Percentiles rank a stretch among this genome's conserved stretches.
Evolutionary conservation across 2,888 invertebrate genomes (phyloP).

Genomic region (Nomada flava): DNA sequence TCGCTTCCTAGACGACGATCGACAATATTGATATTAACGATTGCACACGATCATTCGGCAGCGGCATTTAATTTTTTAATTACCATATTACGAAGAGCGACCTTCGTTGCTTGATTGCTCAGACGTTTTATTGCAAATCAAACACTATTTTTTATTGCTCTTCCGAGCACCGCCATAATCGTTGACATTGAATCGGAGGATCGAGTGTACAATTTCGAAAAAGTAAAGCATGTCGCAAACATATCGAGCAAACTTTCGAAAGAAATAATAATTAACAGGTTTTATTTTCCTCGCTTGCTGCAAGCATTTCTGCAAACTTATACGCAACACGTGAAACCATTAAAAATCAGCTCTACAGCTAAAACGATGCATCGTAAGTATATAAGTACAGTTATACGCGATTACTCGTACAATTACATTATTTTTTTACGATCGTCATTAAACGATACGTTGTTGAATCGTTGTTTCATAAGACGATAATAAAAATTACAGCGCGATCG

Average conservation of each 20-base stretch:
- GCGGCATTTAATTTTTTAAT: constrained; percentile 52
- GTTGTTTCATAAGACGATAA: background rate
- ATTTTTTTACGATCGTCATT: background rate
- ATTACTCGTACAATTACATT: background rate
- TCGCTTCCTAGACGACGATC: background rate
- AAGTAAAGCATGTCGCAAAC: background rate
- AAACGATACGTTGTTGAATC: background rate
- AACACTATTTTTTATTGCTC: constrained; percentile 22
- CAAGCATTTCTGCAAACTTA: background rate
- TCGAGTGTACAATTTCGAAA: background rate
- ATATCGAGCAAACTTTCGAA: background rate
- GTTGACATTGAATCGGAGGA: background rate
- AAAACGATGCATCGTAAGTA: too few species aligned
- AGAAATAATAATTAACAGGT: background rate
- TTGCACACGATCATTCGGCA: constrained; percentile 43
- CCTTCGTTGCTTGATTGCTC: constrained; percentile 32
- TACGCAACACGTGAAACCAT: too few species aligned
- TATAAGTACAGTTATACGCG: background rate
- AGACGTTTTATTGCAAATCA: constrained; percentile 22
- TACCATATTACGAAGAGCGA: constrained; percentile 40
- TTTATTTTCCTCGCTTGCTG: background rate
- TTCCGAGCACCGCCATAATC: constrained; percentile 10
- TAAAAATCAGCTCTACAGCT: too few species aligned
- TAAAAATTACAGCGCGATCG: background rate
- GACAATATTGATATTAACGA: constrained; percentile 16